phyloP scores from a whole-genome alignment of 2,113 vertebrate genomes.

The Sorex fumeus region DNA sequence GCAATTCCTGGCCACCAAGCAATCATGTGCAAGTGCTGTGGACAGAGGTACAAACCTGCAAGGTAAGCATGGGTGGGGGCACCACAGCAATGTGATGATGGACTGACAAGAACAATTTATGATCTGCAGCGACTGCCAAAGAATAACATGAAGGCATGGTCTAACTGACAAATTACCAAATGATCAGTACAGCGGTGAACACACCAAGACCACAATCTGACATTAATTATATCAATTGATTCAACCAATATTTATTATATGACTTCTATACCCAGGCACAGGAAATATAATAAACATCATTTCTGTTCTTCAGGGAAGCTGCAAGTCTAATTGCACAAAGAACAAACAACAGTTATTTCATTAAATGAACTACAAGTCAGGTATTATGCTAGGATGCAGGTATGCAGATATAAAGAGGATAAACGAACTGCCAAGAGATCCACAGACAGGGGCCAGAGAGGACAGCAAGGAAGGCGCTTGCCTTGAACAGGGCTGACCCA shows the following conservation, averaged over 20 bases:
- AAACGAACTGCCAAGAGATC: constrained; percentile 24
- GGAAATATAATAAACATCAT: constrained; percentile 37
- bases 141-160: constrained; percentile 48
- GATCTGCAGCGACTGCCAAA: not conserved
- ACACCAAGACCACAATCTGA: constrained; percentile 65
- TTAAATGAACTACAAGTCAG: constrained; percentile 41
- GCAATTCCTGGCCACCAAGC: too few species aligned
- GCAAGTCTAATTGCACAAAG: constrained; percentile 63
- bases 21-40: too few species aligned
- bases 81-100: too few species aligned
- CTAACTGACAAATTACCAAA: constrained; percentile 70
- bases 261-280: constrained; percentile 50
- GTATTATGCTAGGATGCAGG: constrained; percentile 27
- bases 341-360: constrained; percentile 47
- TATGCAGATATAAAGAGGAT: constrained; percentile 26
- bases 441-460: not conserved
- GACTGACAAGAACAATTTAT: constrained; percentile 1
- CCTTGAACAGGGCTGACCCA: too few species aligned
- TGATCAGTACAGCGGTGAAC: constrained; percentile 56
- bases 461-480: too few species aligned
- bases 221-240: constrained; percentile 69
- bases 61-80: too few species aligned
- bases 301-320: constrained; percentile 15
- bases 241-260: constrained; percentile 64
- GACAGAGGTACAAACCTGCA: too few species aligned